phyloP scores from a whole-genome alignment of 2,797 vertebrate genomes.

The Apogon talboti region DNA sequence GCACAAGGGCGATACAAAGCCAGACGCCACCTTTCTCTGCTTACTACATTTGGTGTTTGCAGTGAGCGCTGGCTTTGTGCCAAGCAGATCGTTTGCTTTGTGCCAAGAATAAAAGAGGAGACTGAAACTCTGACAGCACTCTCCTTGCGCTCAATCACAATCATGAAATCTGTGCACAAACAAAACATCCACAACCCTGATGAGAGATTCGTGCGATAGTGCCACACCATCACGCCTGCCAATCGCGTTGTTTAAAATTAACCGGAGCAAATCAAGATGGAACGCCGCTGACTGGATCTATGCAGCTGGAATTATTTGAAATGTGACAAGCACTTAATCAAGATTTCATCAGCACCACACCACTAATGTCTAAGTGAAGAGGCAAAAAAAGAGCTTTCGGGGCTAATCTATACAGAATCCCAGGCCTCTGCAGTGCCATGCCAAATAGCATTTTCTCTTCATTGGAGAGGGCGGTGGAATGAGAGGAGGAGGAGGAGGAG shows the following conservation, averaged over 20 bases:
- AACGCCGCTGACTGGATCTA: slow-evolving; percentile 27
- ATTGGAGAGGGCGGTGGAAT: slow-evolving; percentile 65
- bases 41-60: slow-evolving; percentile 56
- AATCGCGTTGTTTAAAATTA: slow-evolving; percentile 47
- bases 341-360: slow-evolving; percentile 41
- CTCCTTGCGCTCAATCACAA: slow-evolving; percentile 42
- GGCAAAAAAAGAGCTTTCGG: slow-evolving; percentile 31
- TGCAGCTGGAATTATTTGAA: slow-evolving; percentile 51
- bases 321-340: slow-evolving; percentile 70
- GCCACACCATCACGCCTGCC: slow-evolving; percentile 18
- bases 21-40: slow-evolving; percentile 43
- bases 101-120: slow-evolving; percentile 54
- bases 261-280: slow-evolving; percentile 51
- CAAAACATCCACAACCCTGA: slow-evolving; percentile 60
- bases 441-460: slow-evolving; percentile 61
- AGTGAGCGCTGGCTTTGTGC: slow-evolving; percentile 66
- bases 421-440: slow-evolving; percentile 28
- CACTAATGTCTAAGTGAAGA: slow-evolving; percentile 45
- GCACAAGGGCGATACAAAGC: slow-evolving; percentile 19
- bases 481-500: slow-evolving; percentile 35
- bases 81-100: slow-evolving; percentile 68
- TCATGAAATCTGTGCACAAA: slow-evolving; percentile 55
- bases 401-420: slow-evolving; percentile 40
- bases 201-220: slow-evolving; percentile 31
- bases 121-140: slow-evolving; percentile 44